Evolutionary conservation across 2,888 invertebrate species (phyloP), one percentile per base, ranked within the genome.

Genomic region (Dasypolia templi): DNA sequence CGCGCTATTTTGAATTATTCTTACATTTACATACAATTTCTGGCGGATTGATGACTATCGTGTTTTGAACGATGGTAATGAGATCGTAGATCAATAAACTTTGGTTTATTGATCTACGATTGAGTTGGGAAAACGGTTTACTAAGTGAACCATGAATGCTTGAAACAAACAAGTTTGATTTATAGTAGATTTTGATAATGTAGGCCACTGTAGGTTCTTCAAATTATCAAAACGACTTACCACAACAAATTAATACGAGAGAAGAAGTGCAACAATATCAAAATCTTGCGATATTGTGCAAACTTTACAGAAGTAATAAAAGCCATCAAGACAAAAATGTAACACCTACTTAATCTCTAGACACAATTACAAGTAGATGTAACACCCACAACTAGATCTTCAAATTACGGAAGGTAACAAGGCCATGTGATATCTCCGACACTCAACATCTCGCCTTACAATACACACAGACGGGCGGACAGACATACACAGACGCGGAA

Each of bases 51-150:
- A 68, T 61, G 62, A 72, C 77, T 77, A 85, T 86, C 76, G 83
- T 83, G 74, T 80, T 82, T 75, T 82, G 83, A 72, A 77, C 80
- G 77, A 83, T 85, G 75, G 70, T 82, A 79, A 85, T 85, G 77
- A 80, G 75, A 83, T 76, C 69, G 53, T 75, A 83, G 86, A 86
- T 86, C 86, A 86, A 86, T 83, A 86, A 86, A 85, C 86, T 79
- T 76, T 83, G 72, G 4, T 42, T 51, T 63, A 17, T 58, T 7
- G 42, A 66, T 51, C 61, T 32, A 44, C 44, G 17, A 9, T 1
- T 19, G 2, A n/a, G 22, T 61, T 61, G 6, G 2, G 9, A 64
- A 61, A 67, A 56, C 39, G 44, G 19, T 51, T 12, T 11, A 9
- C 1, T n/a, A 0, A 61, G 9, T 61, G 0, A n/a, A 19, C 19